These are phyloP conservation scores for Nesometra sesokonis DNA, from an alignment of 35 echinoderm and acorn worm genomes.

Conservation along the genomic window DNA sequence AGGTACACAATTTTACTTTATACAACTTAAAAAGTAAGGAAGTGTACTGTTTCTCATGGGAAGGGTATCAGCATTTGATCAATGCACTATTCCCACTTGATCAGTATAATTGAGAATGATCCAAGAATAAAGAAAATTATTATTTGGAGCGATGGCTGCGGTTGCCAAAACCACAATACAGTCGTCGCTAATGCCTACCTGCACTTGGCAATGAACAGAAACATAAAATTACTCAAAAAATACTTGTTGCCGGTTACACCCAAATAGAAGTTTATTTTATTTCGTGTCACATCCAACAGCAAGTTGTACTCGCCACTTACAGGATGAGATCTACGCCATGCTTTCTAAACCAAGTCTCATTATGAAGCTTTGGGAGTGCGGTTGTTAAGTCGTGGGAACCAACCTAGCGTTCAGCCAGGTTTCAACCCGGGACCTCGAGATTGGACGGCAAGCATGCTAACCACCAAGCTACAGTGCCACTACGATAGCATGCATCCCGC, in stretches of 20 bases:
- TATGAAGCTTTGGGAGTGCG: no score
- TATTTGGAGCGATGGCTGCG: constrained; percentile 30
- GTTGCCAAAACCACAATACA: constrained; percentile 18
- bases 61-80: neutral
- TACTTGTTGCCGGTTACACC: constrained; percentile 23
- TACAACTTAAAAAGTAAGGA: constrained; percentile 7
- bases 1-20: constrained; percentile 32
- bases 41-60: constrained; percentile 13
- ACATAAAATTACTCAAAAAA: constrained; percentile 5
- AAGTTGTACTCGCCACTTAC: no score
- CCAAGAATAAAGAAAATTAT: neutral
- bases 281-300: no score
- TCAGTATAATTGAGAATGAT: neutral
- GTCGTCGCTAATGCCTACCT: constrained; percentile 1
- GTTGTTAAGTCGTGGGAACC: no score
- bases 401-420: no score
- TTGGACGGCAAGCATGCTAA: no score
- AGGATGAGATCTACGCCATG: no score
- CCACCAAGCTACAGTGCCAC: no score
- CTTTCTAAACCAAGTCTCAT: no score
- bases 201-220: neutral
- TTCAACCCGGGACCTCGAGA: no score
- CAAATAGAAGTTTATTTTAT: constrained; percentile 31
- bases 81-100: constrained; percentile 7
- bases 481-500: constrained; percentile 28